Conservation (phyloP, 2,888 invertebrate genomes). For the Polietes domitor region DNA sequence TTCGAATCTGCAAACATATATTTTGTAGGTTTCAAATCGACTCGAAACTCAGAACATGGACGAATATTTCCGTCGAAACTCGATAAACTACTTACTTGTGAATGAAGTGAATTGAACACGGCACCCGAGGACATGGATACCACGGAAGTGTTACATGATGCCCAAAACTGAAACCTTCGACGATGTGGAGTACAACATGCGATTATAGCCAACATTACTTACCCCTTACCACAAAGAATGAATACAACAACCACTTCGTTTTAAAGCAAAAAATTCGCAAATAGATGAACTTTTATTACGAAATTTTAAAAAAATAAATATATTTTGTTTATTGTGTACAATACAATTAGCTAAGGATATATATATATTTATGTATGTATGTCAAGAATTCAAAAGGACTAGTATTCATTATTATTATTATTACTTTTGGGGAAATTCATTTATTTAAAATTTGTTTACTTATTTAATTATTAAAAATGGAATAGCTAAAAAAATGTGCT, state of each 20-base stretch:
- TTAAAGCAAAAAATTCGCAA: conserved; percentile 38
- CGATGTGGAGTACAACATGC: no score
- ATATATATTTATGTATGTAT: not conserved
- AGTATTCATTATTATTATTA: conserved; percentile 19
- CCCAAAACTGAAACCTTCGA: no score
- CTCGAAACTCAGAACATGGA: no score
- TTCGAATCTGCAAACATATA: no score
- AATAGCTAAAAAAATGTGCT: conserved; percentile 34
- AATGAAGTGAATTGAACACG: no score
- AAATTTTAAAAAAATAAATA: conserved; percentile 39
- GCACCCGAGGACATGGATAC: no score
- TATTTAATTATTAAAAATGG: conserved; percentile 29
- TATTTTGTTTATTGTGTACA: conserved; percentile 29
- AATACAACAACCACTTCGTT: not conserved
- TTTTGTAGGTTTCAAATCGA: no score
- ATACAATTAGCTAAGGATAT: conserved; percentile 37
- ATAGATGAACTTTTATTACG: conserved; percentile 39
- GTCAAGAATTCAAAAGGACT: conserved; percentile 37
- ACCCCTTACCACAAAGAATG: not conserved
- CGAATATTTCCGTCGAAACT: no score
- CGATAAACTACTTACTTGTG: no score
- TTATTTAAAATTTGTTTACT: conserved; percentile 33
- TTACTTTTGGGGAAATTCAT: conserved; percentile 28
- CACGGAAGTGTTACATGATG: no score
- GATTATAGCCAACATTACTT: not conserved